Base-by-base conservation (phyloP, 2,888 invertebrate genomes). In the Belgica antarctica region DNA sequence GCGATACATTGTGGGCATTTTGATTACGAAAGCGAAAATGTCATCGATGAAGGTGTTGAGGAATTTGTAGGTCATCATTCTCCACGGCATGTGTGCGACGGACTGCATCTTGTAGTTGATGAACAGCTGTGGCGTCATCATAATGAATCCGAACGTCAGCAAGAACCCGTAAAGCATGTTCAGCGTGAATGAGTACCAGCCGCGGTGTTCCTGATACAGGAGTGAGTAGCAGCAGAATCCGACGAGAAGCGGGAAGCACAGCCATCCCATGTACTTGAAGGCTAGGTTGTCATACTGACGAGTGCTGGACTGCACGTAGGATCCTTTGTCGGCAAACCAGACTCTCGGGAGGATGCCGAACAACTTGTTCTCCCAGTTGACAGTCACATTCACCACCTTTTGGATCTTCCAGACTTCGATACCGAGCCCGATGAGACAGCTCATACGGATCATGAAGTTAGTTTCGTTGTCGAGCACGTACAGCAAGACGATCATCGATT, bases 111-210 rank as follows among this genome's bases (percentile, higher is more conserved):
- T 99, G 82, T 99, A 99, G 82, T 99, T 99, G 75, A 99, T 99
- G 78, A 99, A 99, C 72, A 99, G 82, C 81, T 99, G 99, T 4
- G 99, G 99, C n/a, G 98, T 99, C 98, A 99, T 99, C 94, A 98
- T 96, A 71, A 99, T 99, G 79, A 99, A 99, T 72, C 99, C 96
- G 79, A 99, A 99, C 1, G 97, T 99, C 71, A 99, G 83, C 71
- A 99, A 84, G 81, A 96, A 99, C 70, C 99, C 98, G 81, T 99
- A 99, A 72, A 98, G 85, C 91, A 99, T 93, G 77, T 90, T 92
- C 28, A 99, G 85, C 36, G 96, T 86, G 83, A 95, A 99, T 10
- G 97, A 98, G 79, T 99, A 99, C 98, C 98, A 99, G 74, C 99
- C 96, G 79, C 93, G 96, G 81, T 99, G 98, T 79, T 99, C 98